Percentiles rank a stretch among this genome's conserved stretches.
Conservation (phyloP, 2,797 vertebrate genomes). For the Sebastes glaucus region DNA sequence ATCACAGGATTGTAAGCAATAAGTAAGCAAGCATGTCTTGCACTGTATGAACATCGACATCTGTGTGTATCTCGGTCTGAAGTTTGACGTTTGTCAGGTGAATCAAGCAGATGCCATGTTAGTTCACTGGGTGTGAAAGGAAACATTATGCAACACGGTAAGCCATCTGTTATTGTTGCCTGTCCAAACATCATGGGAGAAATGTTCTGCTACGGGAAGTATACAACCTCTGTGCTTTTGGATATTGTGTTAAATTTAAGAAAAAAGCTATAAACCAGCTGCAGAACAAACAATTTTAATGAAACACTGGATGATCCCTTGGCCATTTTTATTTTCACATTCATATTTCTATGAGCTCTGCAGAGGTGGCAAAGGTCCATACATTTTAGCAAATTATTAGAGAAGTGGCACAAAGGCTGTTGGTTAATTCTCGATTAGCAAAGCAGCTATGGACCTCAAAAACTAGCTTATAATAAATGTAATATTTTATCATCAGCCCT, state of each 20-base stretch:
- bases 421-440: background rate
- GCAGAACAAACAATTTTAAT: background rate
- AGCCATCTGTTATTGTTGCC: constrained; percentile 55
- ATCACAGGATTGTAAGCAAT: background rate
- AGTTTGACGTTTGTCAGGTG: constrained; percentile 39
- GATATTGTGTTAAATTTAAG: background rate
- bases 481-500: constrained; percentile 1
- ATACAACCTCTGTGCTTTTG: background rate
- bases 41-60: background rate
- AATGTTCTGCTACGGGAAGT: background rate
- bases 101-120: constrained; percentile 49
- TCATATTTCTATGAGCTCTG: background rate
- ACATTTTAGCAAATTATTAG: constrained; percentile 1
- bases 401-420: background rate
- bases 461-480: background rate
- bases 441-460: background rate
- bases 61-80: background rate
- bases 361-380: background rate
- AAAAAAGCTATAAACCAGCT: background rate
- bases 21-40: background rate
- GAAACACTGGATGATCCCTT: background rate
- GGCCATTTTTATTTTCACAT: background rate
- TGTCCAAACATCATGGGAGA: constrained; percentile 35
- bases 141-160: constrained; percentile 54
- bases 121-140: constrained; percentile 52